Evolutionary conservation across 2,797 vertebrate species (phyloP).

Genomic region (Mormyrus proboscirostris): DNA sequence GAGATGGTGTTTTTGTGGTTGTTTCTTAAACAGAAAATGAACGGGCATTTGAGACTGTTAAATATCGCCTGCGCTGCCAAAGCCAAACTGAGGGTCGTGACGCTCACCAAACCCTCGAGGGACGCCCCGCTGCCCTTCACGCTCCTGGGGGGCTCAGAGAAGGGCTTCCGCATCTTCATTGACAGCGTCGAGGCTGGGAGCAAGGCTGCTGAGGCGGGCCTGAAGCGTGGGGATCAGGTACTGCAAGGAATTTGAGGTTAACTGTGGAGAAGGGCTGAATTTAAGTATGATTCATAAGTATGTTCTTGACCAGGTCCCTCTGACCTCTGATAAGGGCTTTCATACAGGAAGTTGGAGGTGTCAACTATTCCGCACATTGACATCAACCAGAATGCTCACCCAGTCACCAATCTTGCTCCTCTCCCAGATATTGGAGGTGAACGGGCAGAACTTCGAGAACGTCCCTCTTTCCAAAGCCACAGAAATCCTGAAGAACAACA

Average conservation of each 20-base stretch:
- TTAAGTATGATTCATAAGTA: background rate
- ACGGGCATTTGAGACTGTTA: conserved; percentile 92
- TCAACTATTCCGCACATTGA: background rate
- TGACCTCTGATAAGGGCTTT: background rate
- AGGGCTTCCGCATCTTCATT: conserved; percentile 93
- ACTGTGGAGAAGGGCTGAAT: background rate
- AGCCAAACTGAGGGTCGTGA: conserved; percentile 90
- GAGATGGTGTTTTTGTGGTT: background rate
- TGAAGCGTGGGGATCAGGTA: conserved; percentile 97
- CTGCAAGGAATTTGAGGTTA: background rate
- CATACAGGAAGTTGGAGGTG: background rate
- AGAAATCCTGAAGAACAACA: conserved; percentile 98
- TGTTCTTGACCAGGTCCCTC: background rate
- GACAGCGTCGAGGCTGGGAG: conserved; percentile 89
- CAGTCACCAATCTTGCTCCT: background rate
- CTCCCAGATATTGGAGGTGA: conserved; percentile 88
- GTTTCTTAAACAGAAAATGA: conserved; percentile 82
- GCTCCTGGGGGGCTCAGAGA: conserved; percentile 91
- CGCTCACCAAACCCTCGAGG: conserved; percentile 88
- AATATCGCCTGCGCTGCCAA: conserved; percentile 98
- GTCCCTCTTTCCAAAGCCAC: conserved; percentile 95
- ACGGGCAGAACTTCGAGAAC: conserved; percentile 98
- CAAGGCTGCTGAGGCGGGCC: conserved; percentile 89
- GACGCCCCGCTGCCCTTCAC: conserved; percentile 90
- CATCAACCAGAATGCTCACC: background rate